Percentiles rank a stretch among this genome's conserved stretches.
Evolutionary conservation across 2,113 vertebrate species (phyloP).

Genomic region (Macroglossus sobrinus): DNA sequence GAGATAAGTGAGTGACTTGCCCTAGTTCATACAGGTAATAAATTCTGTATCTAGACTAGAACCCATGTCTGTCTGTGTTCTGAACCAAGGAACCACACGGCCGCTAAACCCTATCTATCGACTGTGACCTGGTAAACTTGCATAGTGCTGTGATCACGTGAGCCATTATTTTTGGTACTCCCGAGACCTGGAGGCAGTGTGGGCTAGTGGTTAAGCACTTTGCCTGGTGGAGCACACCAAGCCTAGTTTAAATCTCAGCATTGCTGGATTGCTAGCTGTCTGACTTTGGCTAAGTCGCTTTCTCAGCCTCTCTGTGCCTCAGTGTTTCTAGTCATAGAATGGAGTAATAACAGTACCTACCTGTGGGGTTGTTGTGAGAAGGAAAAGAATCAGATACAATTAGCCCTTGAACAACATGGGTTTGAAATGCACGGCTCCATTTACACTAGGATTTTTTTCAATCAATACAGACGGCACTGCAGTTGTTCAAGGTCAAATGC

Average conservation of each 20-base stretch:
- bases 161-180: background rate
- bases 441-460: background rate
- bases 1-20: background rate
- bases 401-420: background rate
- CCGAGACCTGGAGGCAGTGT: background rate
- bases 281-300: background rate
- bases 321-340: background rate
- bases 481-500: background rate
- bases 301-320: background rate
- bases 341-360: background rate
- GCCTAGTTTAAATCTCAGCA: background rate
- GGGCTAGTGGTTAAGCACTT: background rate
- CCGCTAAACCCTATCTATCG: background rate
- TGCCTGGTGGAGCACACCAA: accelerated
- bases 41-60: background rate
- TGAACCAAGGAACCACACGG: background rate
- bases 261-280: background rate
- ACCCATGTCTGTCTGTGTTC: background rate
- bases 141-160: background rate
- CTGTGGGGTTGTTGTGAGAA: background rate
- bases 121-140: background rate
- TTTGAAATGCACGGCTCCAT: background rate
- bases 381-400: background rate
- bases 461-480: background rate
- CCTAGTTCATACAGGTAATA: background rate